Evolutionary conservation across 1,140 invertebrate genomes (phyloP), one percentile per base, ranked within the genome.

Genomic region (Araneus ventricosus): DNA sequence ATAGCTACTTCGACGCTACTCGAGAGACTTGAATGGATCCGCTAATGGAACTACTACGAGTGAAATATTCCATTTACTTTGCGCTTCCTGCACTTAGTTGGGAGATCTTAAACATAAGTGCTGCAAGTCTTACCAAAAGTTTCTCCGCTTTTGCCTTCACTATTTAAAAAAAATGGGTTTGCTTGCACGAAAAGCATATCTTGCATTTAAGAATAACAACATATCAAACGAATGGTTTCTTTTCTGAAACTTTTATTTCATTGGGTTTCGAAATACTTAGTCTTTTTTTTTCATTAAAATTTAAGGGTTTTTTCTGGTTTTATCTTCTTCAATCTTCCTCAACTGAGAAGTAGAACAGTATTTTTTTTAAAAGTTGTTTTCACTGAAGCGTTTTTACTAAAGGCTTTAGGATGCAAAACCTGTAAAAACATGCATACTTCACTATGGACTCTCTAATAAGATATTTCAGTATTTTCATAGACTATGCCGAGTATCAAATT

Each of bases 41-140:
- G 34, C 91, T 92, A 92, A 92, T 87, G 84, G 91, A 92, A 92
- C 17, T 61, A 61, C 91, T 75, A 92, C 57, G 63, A 87, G 61
- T 92, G 84, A 87, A 92, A 87, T 92, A 87, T 86, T 92, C 91
- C 91, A 92, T 86, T 86, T 92, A 92, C 85, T 92, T 87, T 84
- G 24, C 41, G n/a, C 27, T 88, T n/a, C 30, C 63, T 39, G 34
- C 82, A 87, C 57, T 92, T 59, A 67, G 37, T 87, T 79, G 41
- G 20, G 45, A 92, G 91, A 87, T 87, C 91, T 92, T 87, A 92
- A 92, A 61, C 84, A 79, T 79, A 87, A 87, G 67, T 92, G 90
- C 82, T 27, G 61, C 30, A 79, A 37, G 45, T 57, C 57, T 92
- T 86, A 20, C 17, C 61, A 39, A 52, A 87, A 59, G n/a, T 85